Conservation (phyloP, 2,113 vertebrate genomes). For the Acanthisitta chloris region DNA sequence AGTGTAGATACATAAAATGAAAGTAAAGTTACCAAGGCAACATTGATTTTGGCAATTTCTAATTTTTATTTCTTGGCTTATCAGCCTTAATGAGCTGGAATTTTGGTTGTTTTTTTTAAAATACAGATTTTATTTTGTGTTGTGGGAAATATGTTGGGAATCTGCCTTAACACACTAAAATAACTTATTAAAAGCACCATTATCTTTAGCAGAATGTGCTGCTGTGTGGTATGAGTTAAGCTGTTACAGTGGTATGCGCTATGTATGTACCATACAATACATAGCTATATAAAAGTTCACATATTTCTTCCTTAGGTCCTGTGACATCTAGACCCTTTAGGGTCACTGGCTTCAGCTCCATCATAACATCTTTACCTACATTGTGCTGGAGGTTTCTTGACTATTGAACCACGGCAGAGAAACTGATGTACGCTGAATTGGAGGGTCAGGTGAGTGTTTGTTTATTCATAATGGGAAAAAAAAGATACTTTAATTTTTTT, state of each 20-base stretch:
- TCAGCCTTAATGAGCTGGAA: neutral
- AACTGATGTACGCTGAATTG: neutral
- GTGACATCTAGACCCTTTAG: neutral
- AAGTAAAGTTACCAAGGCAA: neutral
- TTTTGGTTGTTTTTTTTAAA: neutral
- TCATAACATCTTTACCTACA: neutral
- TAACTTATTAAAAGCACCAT: neutral
- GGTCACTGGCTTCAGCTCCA: neutral
- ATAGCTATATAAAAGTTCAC: rapidly evolving
- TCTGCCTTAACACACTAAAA: neutral
- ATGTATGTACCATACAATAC: neutral
- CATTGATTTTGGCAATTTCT: neutral
- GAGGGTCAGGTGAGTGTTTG: neutral
- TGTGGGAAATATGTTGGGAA: neutral
- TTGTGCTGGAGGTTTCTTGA: neutral
- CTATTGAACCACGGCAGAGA: rapidly evolving
- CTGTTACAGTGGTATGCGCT: neutral
- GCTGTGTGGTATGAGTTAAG: neutral
- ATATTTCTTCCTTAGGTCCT: neutral
- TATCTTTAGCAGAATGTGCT: neutral
- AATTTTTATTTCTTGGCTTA: neutral
- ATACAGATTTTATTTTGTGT: neutral
- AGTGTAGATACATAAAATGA: neutral
- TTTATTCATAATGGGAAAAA: neutral
- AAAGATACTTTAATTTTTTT: neutral